Conservation (phyloP, 2,888 invertebrate species). For the Andrena flavipes region DNA sequence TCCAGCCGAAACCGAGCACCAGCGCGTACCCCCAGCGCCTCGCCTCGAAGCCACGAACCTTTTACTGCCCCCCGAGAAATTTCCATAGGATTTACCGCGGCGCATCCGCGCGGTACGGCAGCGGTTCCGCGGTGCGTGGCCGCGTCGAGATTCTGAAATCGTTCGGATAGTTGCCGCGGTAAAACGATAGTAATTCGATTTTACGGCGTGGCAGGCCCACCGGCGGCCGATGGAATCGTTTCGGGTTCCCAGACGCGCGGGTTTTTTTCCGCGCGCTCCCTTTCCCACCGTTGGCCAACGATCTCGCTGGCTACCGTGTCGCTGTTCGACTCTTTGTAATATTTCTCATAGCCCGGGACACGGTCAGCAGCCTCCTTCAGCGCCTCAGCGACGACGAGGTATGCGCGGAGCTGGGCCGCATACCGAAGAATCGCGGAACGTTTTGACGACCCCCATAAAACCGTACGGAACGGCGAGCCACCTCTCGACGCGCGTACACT, state of each 20-base stretch:
- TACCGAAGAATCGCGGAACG: conserved; percentile 80
- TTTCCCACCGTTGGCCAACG: conserved; percentile 70
- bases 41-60: conserved; percentile 2
- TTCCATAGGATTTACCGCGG: conserved; percentile 48
- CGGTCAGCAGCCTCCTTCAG: conserved; percentile 50
- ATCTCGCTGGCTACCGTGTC: conserved; percentile 69
- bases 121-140: conserved; percentile 16
- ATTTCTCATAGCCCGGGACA: conserved; percentile 72
- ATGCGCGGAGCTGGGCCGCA: conserved; percentile 75
- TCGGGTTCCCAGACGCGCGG: conserved; percentile 54
- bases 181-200: conserved; percentile 57
- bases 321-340: conserved; percentile 75
- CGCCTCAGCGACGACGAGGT: conserved; percentile 71
- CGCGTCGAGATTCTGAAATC: conserved; percentile 41
- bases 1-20: conserved; percentile 35
- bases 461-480: conserved; percentile 76
- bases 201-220: conserved; percentile 58
- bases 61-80: conserved; percentile 39
- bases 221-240: conserved; percentile 65
- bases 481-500: conserved; percentile 56
- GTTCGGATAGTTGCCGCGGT: conserved; percentile 50
- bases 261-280: conserved; percentile 63
- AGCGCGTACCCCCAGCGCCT: not conserved
- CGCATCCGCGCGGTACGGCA: not conserved
- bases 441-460: conserved; percentile 83